phyloP scores from a whole-genome alignment of 2,888 invertebrate genomes.

The Hetaerina titia region DNA sequence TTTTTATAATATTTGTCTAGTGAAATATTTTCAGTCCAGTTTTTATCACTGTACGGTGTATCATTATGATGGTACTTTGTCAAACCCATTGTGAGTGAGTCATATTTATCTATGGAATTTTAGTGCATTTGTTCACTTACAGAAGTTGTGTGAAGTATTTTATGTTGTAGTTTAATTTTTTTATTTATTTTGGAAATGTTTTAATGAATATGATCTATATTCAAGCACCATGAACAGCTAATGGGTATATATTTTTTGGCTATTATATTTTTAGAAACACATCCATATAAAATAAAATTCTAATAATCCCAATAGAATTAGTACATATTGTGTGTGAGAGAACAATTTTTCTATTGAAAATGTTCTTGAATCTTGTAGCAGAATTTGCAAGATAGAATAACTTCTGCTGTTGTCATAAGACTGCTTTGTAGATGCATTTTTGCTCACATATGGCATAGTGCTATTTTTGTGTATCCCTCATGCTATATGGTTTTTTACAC shows the following conservation, averaged over 20 bases:
- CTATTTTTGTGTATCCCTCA: slow-evolving; percentile 25
- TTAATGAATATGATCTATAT: neutral
- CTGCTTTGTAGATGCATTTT: slow-evolving; percentile 63
- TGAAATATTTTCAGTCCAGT: neutral
- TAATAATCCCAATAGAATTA: slow-evolving; percentile 42
- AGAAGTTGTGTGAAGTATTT: neutral
- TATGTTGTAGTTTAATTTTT: neutral
- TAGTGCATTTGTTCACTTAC: no score
- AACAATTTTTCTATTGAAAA: slow-evolving; percentile 35
- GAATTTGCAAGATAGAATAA: slow-evolving; percentile 37
- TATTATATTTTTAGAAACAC: slow-evolving; percentile 51
- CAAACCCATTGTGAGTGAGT: neutral
- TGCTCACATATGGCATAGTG: slow-evolving; percentile 52
- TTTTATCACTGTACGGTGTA: neutral
- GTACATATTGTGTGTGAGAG: slow-evolving; percentile 30
- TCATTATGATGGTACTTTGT: neutral
- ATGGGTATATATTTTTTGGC: neutral
- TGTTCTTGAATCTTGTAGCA: slow-evolving; percentile 45
- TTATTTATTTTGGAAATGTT: neutral
- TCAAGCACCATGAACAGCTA: neutral
- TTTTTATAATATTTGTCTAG: neutral
- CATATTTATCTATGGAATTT: neutral
- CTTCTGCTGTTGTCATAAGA: slow-evolving; percentile 61
- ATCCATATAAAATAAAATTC: slow-evolving; percentile 11
- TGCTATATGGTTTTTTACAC: neutral